phyloP scores from a whole-genome alignment of 2,888 invertebrate species.

The Carterocephalus palaemon region DNA sequence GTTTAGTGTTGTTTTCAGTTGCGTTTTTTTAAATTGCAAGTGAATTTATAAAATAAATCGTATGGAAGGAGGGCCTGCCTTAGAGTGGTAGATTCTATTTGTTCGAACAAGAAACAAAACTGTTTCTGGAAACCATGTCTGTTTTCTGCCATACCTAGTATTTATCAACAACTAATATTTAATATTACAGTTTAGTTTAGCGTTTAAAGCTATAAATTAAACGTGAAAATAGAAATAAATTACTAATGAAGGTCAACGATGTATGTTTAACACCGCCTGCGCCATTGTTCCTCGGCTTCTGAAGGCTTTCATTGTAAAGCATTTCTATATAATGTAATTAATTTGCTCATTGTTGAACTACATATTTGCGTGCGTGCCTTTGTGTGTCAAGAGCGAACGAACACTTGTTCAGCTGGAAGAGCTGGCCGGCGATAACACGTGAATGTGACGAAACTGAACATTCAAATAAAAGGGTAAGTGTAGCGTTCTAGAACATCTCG shows the following conservation, averaged over 20 bases:
- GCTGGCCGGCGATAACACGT: background rate
- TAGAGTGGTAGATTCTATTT: too few relatives aligned
- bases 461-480: too few relatives aligned
- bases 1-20: too few relatives aligned
- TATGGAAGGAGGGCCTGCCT: too few relatives aligned
- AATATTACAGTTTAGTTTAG: too few relatives aligned
- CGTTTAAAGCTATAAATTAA: constrained; percentile 9
- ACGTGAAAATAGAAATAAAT: background rate
- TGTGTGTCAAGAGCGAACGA: constrained; percentile 15
- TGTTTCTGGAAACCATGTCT: too few relatives aligned
- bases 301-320: constrained; percentile 10
- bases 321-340: constrained; percentile 12
- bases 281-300: constrained; percentile 5
- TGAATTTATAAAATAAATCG: too few relatives aligned
- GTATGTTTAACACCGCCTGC: constrained; percentile 9
- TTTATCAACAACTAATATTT: too few relatives aligned
- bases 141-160: too few relatives aligned
- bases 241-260: background rate
- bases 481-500: too few relatives aligned
- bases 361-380: constrained; percentile 4
- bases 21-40: too few relatives aligned
- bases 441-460: constrained; percentile 1
- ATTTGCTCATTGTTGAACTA: constrained; percentile 9
- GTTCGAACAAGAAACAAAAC: too few relatives aligned
- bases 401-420: constrained; percentile 18